Base-by-base conservation (phyloP, 2,888 invertebrate species). In the Eupithecia subumbrata region DNA sequence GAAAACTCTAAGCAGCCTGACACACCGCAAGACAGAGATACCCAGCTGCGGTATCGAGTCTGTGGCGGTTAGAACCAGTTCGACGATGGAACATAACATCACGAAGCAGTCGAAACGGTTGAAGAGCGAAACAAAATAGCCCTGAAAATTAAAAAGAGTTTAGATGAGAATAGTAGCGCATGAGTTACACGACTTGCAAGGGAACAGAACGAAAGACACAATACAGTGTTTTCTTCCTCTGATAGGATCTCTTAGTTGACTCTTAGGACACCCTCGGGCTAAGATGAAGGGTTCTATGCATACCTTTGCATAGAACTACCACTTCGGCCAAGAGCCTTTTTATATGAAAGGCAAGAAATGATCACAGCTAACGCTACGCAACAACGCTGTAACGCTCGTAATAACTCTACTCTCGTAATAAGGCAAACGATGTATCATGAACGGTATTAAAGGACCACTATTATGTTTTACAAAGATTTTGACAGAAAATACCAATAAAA, bases 91-190 rank as follows among this genome's bases (percentile, higher is more conserved):
- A 87, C 99, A 99, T 89, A 99, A 96, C 89, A 99, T 99, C 83
- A 99, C 99, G 93, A 99, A 99, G 95, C 99, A 99, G 95, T 99
- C 99, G 94, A 99, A 99, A 63, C 99, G 98, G 95, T 99, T 99
- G 96, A 99, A 99, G 76, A 99, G 96, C 37, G 99, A 99, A 72
- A 99, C 99, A 93, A 99, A 99, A 95, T 99, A 99, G 82, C 99
- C 99, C 97, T 99, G 96, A 5, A 56, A 68, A 37, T 43, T 8
- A 43, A 56, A 30, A 56, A 52, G 8, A 63, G 2, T 12, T 14
- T 1, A 56, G 60, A 25, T 56, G 12, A 22, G n/a, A 0, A n/a
- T 2, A 52, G n/a, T 18, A 18, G 18, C 7, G 48, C 1, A 7
- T 48, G 48, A 48, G 5, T 1, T 18, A 18, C 48, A 7, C 1